These are phyloP conservation scores for Margaritifera margaritifera DNA, from an alignment of 2,888 invertebrate genomes.

Conservation along the genomic window DNA sequence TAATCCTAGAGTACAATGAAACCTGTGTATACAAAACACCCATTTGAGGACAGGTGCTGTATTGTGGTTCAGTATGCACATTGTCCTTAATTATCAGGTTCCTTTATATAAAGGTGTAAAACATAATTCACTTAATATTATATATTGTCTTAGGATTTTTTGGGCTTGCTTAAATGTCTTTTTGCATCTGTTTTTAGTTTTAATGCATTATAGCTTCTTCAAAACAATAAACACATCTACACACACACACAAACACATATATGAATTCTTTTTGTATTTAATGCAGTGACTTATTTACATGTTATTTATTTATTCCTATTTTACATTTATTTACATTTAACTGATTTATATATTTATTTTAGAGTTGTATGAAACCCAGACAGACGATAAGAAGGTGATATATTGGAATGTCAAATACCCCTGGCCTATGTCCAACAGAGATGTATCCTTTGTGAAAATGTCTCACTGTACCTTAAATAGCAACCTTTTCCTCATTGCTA, in stretches of 20 bases:
- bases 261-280: background rate
- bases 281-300: background rate
- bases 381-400: constrained; percentile 54
- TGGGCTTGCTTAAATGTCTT: background rate
- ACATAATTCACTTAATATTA: no score
- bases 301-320: background rate
- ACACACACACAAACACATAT: background rate
- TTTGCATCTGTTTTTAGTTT: background rate
- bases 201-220: background rate
- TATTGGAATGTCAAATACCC: constrained; percentile 72
- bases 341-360: constrained; percentile 26
- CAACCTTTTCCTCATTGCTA: no score
- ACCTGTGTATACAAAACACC: no score
- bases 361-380: constrained; percentile 61
- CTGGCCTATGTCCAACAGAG: constrained; percentile 70
- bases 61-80: no score
- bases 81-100: no score
- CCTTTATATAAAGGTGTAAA: no score
- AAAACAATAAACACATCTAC: background rate
- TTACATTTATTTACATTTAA: background rate
- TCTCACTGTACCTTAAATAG: no score
- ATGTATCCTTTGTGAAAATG: constrained; percentile 66
- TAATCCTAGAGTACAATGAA: no score
- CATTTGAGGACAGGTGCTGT: no score
- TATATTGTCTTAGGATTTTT: no score